Evolutionary conservation across 2,888 invertebrate species (phyloP).

Genomic region (Conomelus anceps): DNA sequence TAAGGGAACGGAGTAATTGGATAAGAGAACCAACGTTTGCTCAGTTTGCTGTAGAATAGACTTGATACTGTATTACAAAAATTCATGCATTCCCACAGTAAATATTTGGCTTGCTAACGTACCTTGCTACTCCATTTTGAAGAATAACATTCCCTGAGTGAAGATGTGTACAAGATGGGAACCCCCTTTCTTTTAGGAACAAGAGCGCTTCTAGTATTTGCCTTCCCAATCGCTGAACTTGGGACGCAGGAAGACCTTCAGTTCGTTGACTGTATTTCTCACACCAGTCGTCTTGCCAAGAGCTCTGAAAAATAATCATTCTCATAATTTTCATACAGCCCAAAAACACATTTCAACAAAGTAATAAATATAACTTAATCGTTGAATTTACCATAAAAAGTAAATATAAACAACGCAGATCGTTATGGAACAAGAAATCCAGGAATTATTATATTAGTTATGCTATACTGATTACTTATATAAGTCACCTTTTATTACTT

Average conservation of each 20-base stretch:
- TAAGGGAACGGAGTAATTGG: too few relatives aligned
- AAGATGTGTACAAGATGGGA: constrained; percentile 78
- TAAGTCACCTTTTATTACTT: too few relatives aligned
- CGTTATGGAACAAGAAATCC: too few relatives aligned
- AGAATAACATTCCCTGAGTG: constrained; percentile 87
- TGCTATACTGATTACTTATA: too few relatives aligned
- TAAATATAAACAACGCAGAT: too few relatives aligned
- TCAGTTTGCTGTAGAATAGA: too few relatives aligned
- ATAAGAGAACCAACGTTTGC: too few relatives aligned
- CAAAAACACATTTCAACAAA: background rate
- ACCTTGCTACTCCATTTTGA: constrained; percentile 88
- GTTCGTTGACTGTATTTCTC: constrained; percentile 66
- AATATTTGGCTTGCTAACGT: too few relatives aligned
- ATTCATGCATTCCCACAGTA: too few relatives aligned
- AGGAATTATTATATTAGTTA: too few relatives aligned
- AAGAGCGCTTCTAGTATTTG: constrained; percentile 81
- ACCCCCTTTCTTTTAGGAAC: constrained; percentile 79
- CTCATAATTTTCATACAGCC: background rate
- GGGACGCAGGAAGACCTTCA: constrained; percentile 64
- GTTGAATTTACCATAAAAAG: too few relatives aligned
- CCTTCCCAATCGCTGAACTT: constrained; percentile 78
- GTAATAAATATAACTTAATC: background rate
- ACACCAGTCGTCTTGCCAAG: constrained; percentile 72
- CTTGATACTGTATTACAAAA: too few relatives aligned
- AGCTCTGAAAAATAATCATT: constrained; percentile 48